Evolutionary conservation across 2,888 invertebrate species (phyloP).

Genomic region (Phrixothrix hirtus): DNA sequence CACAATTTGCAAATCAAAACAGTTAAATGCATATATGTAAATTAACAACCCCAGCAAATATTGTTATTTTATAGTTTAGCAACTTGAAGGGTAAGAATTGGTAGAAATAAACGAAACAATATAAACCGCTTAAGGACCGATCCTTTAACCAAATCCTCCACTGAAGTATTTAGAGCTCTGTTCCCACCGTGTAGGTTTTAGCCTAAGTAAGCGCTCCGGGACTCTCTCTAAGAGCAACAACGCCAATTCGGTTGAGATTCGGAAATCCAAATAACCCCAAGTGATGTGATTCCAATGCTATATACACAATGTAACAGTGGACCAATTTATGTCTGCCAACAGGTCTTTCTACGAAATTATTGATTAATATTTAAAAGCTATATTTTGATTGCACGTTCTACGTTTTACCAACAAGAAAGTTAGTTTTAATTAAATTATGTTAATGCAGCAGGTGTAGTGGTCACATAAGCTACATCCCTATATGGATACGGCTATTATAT

Average conservation of each 20-base stretch:
- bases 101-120: slow-evolving; percentile 22
- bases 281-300: slow-evolving; percentile 51
- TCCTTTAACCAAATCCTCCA: slow-evolving; percentile 24
- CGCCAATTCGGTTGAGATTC: slow-evolving; percentile 48
- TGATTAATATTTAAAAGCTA: slow-evolving; percentile 1
- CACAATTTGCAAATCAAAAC: background rate
- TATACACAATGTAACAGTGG: slow-evolving; percentile 34
- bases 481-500: slow-evolving; percentile 43
- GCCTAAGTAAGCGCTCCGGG: slow-evolving; percentile 45
- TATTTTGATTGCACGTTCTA: too few species aligned
- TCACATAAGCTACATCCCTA: slow-evolving; percentile 31
- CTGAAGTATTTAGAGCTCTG: slow-evolving; percentile 50
- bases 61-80: slow-evolving; percentile 10
- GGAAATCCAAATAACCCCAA: slow-evolving; percentile 49
- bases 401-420: slow-evolving; percentile 16
- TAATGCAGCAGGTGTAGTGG: slow-evolving; percentile 37
- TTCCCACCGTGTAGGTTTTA: slow-evolving; percentile 40
- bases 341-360: background rate
- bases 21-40: too few species aligned
- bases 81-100: slow-evolving; percentile 10
- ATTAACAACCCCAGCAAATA: background rate
- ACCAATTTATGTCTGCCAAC: slow-evolving; percentile 9
- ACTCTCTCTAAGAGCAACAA: slow-evolving; percentile 50
- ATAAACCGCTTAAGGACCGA: slow-evolving; percentile 31
- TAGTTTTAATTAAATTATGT: slow-evolving; percentile 42